Conservation (phyloP, 2,113 vertebrate genomes). For the Marcusenius ussheri region DNA sequence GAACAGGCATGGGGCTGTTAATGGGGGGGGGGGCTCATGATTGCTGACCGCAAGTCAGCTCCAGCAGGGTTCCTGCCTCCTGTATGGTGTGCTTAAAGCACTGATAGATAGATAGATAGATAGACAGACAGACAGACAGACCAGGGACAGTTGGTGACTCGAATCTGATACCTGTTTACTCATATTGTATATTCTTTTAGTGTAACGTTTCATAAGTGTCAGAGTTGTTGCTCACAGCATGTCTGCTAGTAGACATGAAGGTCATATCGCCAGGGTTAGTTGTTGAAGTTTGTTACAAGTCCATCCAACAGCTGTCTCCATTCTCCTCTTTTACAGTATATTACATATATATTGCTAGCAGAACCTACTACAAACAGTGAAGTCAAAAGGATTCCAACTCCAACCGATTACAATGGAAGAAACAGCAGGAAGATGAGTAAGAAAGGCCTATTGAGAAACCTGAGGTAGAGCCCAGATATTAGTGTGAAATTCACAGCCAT, state of each 20-base stretch:
- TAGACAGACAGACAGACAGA: no score
- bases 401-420: not conserved
- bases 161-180: not conserved
- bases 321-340: not conserved
- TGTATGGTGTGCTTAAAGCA: not conserved
- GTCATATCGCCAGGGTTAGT: not conserved
- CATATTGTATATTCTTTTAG: not conserved
- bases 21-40: not conserved
- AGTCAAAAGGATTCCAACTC: not conserved
- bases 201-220: not conserved
- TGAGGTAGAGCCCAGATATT: not conserved
- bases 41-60: not conserved
- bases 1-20: not conserved
- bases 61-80: not conserved
- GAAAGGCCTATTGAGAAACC: not conserved
- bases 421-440: not conserved
- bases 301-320: not conserved
- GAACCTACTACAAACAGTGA: not conserved
- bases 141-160: not conserved
- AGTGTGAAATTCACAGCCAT: not conserved
- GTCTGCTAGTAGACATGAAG: not conserved
- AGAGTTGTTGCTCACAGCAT: not conserved
- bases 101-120: not conserved
- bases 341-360: not conserved
- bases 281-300: not conserved